Evolutionary conservation across 2,888 invertebrate genomes (phyloP).

Genomic region (Melinopterus prodromus): DNA sequence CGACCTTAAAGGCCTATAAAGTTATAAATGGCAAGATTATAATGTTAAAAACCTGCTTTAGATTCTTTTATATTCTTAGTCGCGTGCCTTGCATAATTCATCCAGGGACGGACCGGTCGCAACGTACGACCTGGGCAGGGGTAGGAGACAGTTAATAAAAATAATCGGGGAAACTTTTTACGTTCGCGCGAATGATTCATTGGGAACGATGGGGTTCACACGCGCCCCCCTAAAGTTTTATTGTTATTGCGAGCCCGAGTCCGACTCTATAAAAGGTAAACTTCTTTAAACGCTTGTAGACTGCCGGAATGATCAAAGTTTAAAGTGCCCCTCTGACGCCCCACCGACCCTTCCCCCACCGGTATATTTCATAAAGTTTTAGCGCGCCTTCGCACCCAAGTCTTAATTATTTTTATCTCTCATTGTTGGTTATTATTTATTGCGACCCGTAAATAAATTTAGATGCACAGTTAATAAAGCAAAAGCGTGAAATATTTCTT

Average conservation of each 20-base stretch:
- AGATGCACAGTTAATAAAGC: slow-evolving; percentile 7
- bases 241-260: slow-evolving; percentile 44
- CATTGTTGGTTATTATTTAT: slow-evolving; percentile 12
- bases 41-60: not conserved
- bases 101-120: not conserved
- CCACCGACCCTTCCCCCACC: not conserved
- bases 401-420: not conserved
- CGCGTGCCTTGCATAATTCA: not conserved
- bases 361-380: slow-evolving; percentile 46
- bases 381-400: slow-evolving; percentile 27
- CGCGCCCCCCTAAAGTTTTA: slow-evolving; percentile 39
- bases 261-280: slow-evolving; percentile 48
- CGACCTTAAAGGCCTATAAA: not conserved
- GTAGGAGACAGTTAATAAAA: slow-evolving; percentile 20
- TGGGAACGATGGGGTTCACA: not conserved
- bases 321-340: slow-evolving; percentile 35
- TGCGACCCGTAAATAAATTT: slow-evolving; percentile 7
- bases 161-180: slow-evolving; percentile 22
- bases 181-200: slow-evolving; percentile 21
- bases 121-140: slow-evolving; percentile 6
- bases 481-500: slow-evolving; percentile 18
- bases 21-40: not conserved
- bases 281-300: slow-evolving; percentile 48
- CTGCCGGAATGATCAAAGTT: slow-evolving; percentile 43
- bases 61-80: not conserved